Percentiles rank a stretch among this genome's conserved stretches.
These are phyloP conservation scores for Idaea straminata DNA, from an alignment of 2,888 invertebrate genomes.

Conservation along the genomic window DNA sequence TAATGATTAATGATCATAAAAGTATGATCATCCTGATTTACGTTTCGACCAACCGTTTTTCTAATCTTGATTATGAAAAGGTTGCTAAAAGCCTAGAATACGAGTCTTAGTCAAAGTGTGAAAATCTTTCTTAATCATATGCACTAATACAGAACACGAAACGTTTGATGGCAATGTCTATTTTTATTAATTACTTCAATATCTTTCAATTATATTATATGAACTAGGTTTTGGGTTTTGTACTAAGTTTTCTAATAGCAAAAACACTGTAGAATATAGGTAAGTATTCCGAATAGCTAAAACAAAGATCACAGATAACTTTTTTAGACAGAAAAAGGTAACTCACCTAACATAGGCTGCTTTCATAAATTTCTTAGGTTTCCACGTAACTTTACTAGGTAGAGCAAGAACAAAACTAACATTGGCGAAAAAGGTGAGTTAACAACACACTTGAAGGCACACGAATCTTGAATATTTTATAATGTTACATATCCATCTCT, in stretches of 20 bases:
- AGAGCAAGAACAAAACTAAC: background rate
- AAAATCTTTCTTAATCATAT: background rate
- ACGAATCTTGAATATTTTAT: background rate
- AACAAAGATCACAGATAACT: no score
- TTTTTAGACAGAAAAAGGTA: background rate
- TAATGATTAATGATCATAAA: no score
- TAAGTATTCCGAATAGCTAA: background rate
- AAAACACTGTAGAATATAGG: background rate
- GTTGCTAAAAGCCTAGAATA: background rate
- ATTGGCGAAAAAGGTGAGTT: slow-evolving; percentile 80
- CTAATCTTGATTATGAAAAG: background rate
- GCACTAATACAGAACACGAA: background rate
- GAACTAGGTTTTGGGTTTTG: background rate
- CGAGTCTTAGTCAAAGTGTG: background rate
- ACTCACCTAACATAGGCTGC: background rate
- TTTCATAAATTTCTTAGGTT: background rate
- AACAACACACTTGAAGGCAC: slow-evolving; percentile 40
- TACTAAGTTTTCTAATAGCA: background rate
- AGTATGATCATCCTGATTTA: no score
- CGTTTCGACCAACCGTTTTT: background rate
- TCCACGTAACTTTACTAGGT: background rate
- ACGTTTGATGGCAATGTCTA: background rate
- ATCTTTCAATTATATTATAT: background rate
- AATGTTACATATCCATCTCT: background rate
- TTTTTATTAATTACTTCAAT: background rate